phyloP scores from a whole-genome alignment of 2,888 invertebrate genomes.

The Oxycera nigricornis region DNA sequence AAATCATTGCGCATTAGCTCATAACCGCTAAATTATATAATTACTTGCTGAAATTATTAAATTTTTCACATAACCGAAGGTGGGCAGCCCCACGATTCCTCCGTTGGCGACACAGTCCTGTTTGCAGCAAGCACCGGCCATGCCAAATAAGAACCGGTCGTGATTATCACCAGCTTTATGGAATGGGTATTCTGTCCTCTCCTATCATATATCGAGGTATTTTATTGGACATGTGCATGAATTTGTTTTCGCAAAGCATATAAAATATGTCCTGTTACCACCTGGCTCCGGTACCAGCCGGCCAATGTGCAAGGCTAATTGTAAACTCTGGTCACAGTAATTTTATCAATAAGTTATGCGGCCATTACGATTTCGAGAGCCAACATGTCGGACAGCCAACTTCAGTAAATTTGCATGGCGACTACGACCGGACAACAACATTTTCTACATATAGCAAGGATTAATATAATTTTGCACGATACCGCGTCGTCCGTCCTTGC shows the following conservation, averaged over 20 bases:
- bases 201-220: neutral
- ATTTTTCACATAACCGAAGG: neutral
- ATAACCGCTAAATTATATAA: slow-evolving; percentile 5
- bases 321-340: slow-evolving; percentile 30
- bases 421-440: neutral
- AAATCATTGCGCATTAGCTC: slow-evolving; percentile 8
- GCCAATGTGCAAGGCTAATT: slow-evolving; percentile 17
- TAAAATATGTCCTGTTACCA: slow-evolving; percentile 28
- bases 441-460: neutral
- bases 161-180: neutral
- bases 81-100: neutral
- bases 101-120: too few relatives aligned
- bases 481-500: neutral
- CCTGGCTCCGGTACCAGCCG: slow-evolving; percentile 5
- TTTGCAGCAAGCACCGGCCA: too few relatives aligned
- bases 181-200: slow-evolving; percentile 5
- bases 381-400: neutral
- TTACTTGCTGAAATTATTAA: neutral
- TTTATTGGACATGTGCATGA: slow-evolving; percentile 37
- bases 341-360: slow-evolving; percentile 29
- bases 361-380: slow-evolving; percentile 15
- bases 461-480: neutral
- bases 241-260: slow-evolving; percentile 17
- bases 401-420: neutral
- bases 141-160: neutral